Percentiles rank a stretch among this genome's conserved stretches.
phyloP scores from a whole-genome alignment of 2,797 vertebrate species.

The Premnoplex brunnescens region DNA sequence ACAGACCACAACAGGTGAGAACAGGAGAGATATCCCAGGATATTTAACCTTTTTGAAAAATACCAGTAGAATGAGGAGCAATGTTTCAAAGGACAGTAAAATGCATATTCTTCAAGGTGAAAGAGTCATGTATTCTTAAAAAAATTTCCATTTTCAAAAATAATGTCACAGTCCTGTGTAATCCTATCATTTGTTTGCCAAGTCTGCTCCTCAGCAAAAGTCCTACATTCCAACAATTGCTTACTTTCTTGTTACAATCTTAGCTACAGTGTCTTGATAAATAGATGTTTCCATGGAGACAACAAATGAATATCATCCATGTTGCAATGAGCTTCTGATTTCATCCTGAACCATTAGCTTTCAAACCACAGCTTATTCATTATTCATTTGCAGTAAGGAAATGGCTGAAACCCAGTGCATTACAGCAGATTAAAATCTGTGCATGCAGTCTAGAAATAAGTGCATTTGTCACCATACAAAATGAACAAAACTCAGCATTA shows the following conservation, averaged over 20 bases:
- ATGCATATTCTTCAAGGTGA: neutral
- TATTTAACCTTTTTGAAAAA: neutral
- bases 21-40: neutral
- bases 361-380: conserved; percentile 74
- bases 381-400: conserved; percentile 74
- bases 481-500: neutral
- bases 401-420: conserved; percentile 54
- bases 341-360: conserved; percentile 76
- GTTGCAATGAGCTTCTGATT: conserved; percentile 72
- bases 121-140: neutral
- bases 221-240: conserved; percentile 1
- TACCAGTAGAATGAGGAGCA: neutral
- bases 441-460: neutral
- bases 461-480: neutral
- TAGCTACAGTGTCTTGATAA: conserved; percentile 59
- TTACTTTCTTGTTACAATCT: conserved; percentile 41
- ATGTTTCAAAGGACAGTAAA: neutral
- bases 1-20: neutral
- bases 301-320: conserved; percentile 65
- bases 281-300: conserved; percentile 74
- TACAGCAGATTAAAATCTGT: conserved; percentile 32
- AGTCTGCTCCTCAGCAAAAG: conserved; percentile 19
- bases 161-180: neutral
- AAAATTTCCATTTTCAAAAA: neutral
- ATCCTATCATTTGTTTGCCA: neutral